These are phyloP conservation scores for Scrobipalpa atriplicella DNA, from an alignment of 2,888 invertebrate species.

Conservation along the genomic window DNA sequence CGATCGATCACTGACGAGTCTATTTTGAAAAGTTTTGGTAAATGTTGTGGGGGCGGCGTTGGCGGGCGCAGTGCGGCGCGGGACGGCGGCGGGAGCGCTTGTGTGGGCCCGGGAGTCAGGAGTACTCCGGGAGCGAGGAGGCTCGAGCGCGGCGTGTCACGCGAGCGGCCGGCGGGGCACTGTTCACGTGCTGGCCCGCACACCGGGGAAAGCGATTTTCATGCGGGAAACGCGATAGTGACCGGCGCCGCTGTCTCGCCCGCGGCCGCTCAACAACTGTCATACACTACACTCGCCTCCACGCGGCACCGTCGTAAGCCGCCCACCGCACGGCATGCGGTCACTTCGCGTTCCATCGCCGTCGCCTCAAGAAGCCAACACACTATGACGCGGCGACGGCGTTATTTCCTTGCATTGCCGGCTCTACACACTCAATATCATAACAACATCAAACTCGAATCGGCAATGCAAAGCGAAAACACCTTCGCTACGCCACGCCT, in stretches of 20 bases:
- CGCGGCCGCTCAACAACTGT: conserved; percentile 71
- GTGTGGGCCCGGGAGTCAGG: conserved; percentile 56
- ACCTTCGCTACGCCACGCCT: not conserved
- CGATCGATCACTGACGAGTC: conserved; percentile 60
- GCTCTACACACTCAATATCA: no score
- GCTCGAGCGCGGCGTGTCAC: conserved; percentile 71
- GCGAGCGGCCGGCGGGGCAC: conserved; percentile 81
- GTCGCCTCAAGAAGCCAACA: no score
- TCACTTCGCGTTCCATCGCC: not conserved
- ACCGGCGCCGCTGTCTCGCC: conserved; percentile 73
- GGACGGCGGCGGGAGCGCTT: conserved; percentile 66
- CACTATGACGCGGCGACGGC: no score
- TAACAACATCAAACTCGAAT: no score
- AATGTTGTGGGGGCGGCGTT: conserved; percentile 41
- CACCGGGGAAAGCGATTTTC: conserved; percentile 80
- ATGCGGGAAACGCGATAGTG: conserved; percentile 79
- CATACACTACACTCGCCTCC: conserved; percentile 46
- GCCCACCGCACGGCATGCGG: conserved; percentile 23
- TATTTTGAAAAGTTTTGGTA: conserved; percentile 52
- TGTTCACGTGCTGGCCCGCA: conserved; percentile 74
- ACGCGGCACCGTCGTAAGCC: conserved; percentile 37
- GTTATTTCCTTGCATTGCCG: no score
- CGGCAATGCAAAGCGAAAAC: no score
- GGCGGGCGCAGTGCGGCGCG: conserved; percentile 63
- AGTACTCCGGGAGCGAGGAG: conserved; percentile 46